Evolutionary conservation across 2,797 vertebrate species (phyloP), one percentile per base, ranked within the genome.

Genomic region (Intellagama lesueurii): DNA sequence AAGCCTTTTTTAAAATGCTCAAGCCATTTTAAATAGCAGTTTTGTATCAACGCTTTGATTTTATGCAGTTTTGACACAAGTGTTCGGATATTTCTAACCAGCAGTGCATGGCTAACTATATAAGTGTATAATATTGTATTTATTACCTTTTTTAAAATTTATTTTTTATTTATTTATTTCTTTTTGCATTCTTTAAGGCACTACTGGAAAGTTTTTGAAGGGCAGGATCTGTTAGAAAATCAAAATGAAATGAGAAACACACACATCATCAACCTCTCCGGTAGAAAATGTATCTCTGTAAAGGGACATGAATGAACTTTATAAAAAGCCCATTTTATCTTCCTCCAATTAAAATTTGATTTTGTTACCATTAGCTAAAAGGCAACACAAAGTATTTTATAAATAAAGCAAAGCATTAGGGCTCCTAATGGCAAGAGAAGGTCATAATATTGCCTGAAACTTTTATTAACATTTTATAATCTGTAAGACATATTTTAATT

Each of bases 391-490:
- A 60, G 30, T n/a, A 56, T 81, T 60, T 81, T 80, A 28, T 81
- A 35, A 60, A 81, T 81, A 60, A 81, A 64, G 60, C 22, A 81
- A 81, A 30, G n/a, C 19, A 81, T 64, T 81, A 56, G 7, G 4
- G 47, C 49, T 80, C 5, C 78, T 52, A 80, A 56, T 80, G 19
- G 79, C 79, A 81, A 81, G 19, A 60, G 24, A 64, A 81, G 56
- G 79, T 60, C n/a, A 60, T 81, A 81, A 32, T 81, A 35, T 81
- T 81, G 56, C 79, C 19, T n/a, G 56, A 75, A 49, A 83, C n/a
- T 81, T 81, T 47, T 69, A 83, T 83, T 83, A 69, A 83, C 7
- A 69, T 83, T 47, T 83, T 66, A 69, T 83, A 70, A 47, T 66
- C 40, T 69, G 1, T 60, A 81, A 80, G 30, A 60, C 32, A 19